A percentile compares a stretch with the other conserved stretches of the same genome.
phyloP scores from a whole-genome alignment of 2,888 invertebrate genomes.

The Hipparchia semele region DNA sequence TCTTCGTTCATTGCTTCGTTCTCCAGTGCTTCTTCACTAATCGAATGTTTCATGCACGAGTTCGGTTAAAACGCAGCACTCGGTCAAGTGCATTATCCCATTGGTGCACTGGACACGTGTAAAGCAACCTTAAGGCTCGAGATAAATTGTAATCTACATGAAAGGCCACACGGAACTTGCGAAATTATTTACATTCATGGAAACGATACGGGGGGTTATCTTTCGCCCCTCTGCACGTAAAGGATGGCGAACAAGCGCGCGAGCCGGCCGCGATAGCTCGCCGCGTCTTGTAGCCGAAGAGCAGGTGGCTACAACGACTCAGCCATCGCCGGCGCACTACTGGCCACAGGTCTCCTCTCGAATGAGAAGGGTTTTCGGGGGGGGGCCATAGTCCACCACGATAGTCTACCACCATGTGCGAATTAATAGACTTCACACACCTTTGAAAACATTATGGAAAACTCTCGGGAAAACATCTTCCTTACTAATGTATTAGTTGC shows the following conservation, averaged over 20 bases:
- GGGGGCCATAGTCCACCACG: too few relatives aligned
- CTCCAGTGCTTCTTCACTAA: too few relatives aligned
- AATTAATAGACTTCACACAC: too few relatives aligned
- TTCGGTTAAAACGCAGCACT: background rate
- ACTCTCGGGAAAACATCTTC: too few relatives aligned
- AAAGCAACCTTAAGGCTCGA: constrained; percentile 1
- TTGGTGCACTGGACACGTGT: background rate
- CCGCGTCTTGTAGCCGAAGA: background rate
- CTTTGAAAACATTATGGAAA: too few relatives aligned
- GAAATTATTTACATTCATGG: constrained; percentile 63
- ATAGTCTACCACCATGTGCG: too few relatives aligned
- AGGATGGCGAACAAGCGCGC: constrained; percentile 37
- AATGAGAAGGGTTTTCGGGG: too few relatives aligned
- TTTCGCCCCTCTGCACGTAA: constrained; percentile 51
- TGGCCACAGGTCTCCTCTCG: too few relatives aligned
- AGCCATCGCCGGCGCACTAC: too few relatives aligned
- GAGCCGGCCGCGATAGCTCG: background rate
- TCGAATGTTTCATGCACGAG: too few relatives aligned
- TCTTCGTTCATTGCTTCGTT: too few relatives aligned
- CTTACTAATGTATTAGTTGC: too few relatives aligned
- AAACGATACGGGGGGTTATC: constrained; percentile 62
- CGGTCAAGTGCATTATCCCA: background rate
- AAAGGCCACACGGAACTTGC: constrained; percentile 40
- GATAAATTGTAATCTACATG: constrained; percentile 30
- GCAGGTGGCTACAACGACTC: background rate